Evolutionary conservation across 92 coral and sea anemone species (phyloP), one percentile per base, ranked within the genome.

Genomic region (Zoanthus gigantus): DNA sequence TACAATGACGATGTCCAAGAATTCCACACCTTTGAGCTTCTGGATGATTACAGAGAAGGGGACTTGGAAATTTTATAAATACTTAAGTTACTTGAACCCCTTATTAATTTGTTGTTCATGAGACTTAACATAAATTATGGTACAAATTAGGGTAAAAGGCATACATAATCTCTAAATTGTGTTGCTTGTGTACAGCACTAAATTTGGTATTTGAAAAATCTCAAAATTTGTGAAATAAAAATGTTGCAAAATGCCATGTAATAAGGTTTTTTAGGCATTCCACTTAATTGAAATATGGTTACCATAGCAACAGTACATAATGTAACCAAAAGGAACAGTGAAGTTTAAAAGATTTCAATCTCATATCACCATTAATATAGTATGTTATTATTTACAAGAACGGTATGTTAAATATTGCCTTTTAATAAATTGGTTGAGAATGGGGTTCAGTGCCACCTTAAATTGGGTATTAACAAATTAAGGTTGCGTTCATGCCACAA

Each of bases 11-110:
- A 84, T 30, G 72, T 53, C 58, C 58, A 84, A 37, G 86, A 52
- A 71, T 30, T 84, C 15, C 44, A 61, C 69, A 50, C 80, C 44
- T 84, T 50, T 73, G 88, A 84, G 69, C 88, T 72, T 15, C 88
- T 84, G 5, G 88, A 84, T 71, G 88, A 84, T 84, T 84, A 84
- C 80, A 37, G 79, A 18, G 45, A 53, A 29, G 88, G 88, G 47
- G 88, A 84, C 88, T 73, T 84, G 53, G 88, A 84, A 84, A 72
- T 84, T 84, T 84, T 84, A 84, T 73, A 73, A 73, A 73, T 73
- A 15, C 50, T 31, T 47, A 73, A 37, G 77, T 44, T 73, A n/a
- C 77, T 73, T 73, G 56, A 73, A 15, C 50, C 77, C 42, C 12
- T 44, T 34, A 65, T 84, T 84, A 71, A 37, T 37, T 37, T 37